phyloP scores from a whole-genome alignment of 2,797 vertebrate genomes.

The Cyclura pinguis region DNA sequence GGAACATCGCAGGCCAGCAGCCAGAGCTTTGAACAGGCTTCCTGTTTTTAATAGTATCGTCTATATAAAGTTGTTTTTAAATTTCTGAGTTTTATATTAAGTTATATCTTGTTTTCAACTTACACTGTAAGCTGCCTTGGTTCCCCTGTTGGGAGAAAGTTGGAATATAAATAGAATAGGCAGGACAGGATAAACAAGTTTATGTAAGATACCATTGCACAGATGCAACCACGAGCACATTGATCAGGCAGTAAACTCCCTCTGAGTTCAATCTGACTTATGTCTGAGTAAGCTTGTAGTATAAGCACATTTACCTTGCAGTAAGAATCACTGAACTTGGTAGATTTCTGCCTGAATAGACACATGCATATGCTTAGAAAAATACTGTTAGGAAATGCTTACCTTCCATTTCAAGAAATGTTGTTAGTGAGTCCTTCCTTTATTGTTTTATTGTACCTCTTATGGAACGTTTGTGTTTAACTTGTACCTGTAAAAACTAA shows the following conservation, averaged over 20 bases:
- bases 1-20: too few relatives aligned
- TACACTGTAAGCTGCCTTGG: too few relatives aligned
- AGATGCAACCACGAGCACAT: background rate
- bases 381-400: too few relatives aligned
- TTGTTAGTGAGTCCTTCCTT: background rate
- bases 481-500: slow-evolving; percentile 15
- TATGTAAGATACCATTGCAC: too few relatives aligned
- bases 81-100: too few relatives aligned
- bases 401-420: background rate
- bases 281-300: background rate
- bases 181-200: too few relatives aligned
- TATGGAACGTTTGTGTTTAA: background rate
- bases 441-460: background rate
- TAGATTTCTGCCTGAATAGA: background rate
- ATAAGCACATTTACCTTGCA: background rate
- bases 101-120: too few relatives aligned
- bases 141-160: too few relatives aligned
- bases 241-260: background rate
- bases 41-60: too few relatives aligned
- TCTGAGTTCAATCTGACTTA: background rate
- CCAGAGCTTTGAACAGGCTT: too few relatives aligned
- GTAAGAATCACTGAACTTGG: background rate
- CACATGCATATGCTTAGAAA: background rate
- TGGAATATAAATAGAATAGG: too few relatives aligned
- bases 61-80: too few relatives aligned